Evolutionary conservation across 2,888 invertebrate species (phyloP), one percentile per base, ranked within the genome.

Genomic region (Tetropium fuscum): DNA sequence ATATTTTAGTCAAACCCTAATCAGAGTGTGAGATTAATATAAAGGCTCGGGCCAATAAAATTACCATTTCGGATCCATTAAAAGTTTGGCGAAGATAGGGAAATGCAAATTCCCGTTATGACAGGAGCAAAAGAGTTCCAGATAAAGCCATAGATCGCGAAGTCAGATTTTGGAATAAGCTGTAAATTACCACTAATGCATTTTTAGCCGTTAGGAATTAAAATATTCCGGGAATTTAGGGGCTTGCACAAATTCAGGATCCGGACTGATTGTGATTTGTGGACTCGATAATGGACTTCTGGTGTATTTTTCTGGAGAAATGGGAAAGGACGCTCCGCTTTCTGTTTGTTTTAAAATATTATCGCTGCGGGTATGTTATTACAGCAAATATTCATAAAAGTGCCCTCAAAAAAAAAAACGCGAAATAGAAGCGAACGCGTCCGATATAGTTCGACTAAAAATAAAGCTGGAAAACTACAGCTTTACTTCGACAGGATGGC

Each of bases 131-230:
- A 54, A 62, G 47, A 58, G 54, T 20, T 54, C n/a, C 60, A 51
- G 58, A 66, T 66, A 65, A 53, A 60, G 58, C 58, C 45, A 55
- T 58, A 64, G 65, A 69, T 63, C 63, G 61, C 54, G 54, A 60
- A 64, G 64, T 66, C 66, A 70, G 65, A 71, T 68, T 64, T 66
- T 62, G 51, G 53, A 51, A 41, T 62, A 53, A 62, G 65, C 70
- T 53, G 60, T 74, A 71, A 74, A 74, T 75, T 74, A 74, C 72
- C 72, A 62, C 68, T 73, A 73, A 74, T 75, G 76, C 74, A 74
- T 70, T 75, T 75, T 74, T 71, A 68, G 69, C 64, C n/a, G 49
- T 63, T 66, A 60, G 51, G 68, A 70, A 75, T 75, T 76, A 75
- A 74, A 74, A 74, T 74, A 75, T 74, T 70, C 68, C 65, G 68